Base-by-base conservation (phyloP, 1,140 invertebrate genomes). In the Drosophila repleta region DNA sequence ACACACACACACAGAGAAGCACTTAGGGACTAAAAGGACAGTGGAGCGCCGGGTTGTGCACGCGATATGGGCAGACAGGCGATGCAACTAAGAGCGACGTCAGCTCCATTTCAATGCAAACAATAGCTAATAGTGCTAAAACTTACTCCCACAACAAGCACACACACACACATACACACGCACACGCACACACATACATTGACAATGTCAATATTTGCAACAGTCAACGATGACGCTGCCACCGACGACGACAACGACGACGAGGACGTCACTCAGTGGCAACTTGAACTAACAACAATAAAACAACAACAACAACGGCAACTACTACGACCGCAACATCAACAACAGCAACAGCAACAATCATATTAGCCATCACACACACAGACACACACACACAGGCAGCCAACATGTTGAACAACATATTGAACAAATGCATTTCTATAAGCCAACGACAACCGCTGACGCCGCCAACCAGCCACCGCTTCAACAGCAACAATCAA, bases 381-480 rank as follows among this genome's bases (percentile, higher is more conserved):
- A n/a, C n/a, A n/a, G n/a, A n/a, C n/a, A n/a, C n/a, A n/a, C n/a
- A 64, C 62, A 56, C 46, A 58, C 62, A 70, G 39, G 32, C 49
- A 52, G 55, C 70, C 63, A 85, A 78, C 82, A 82, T 87, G 82
- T 85, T 84, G 53, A 81, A 87, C 82, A 85, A 78, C 82, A 85
- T 85, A 85, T 85, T 82, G 82, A 85, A 87, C 82, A 85, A 84
- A 85, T 85, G 82, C 82, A 85, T 85, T 85, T 85, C 82, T 87
- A 85, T 85, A 85, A 85, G 82, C 82, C 78, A 87, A 87, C 81
- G 74, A 75, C 82, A 70, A 67, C 63, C 62, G 67, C 74, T 55
- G 64, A 58, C 63, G 69, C 64, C 48, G 64, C 64, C 63, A 76
- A 56, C 65, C 75, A 61, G 55, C 65, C 65, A 26, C 80, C 71